Evolutionary conservation across 2,113 vertebrate genomes (phyloP), one percentile per base, ranked within the genome.

Genomic region (Daubentonia madagascariensis): DNA sequence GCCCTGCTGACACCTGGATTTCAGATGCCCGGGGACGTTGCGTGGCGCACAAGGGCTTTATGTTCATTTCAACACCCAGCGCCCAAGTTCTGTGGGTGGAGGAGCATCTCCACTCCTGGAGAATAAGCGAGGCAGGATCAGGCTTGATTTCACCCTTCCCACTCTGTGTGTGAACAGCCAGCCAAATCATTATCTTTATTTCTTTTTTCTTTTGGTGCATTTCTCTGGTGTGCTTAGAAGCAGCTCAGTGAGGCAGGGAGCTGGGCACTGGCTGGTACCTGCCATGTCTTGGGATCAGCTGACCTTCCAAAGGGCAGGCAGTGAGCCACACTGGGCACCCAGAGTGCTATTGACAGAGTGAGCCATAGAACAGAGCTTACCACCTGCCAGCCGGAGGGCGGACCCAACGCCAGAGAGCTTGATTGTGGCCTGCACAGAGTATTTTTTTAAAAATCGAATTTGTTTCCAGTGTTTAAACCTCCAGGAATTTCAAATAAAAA

Each of bases 321-420:
- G 10, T 14, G 2, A 28, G 30, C 54, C 52, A 0, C 0, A 8
- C 37, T 3, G 9, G 13, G 30, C 25, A 4, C 22, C 59, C 17
- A 6, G 63, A 40, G 3, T 12, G 17, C 14, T 5, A 20, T 6
- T 7, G 37, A 13, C 16, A 40, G 16, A 11, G 45, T 22, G 17
- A 23, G 23, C 40, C 2, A 0, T 8, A 10, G 14, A 10, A 8
- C 14, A 18, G 10, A 9, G 16, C 11, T 43, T 2, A 7, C 48
- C 76, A 11, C 35, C 8, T 25, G 48, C 28, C 2, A 0, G 22
- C 37, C 0, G 0, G 37, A 67, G 22, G 83, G 16, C 28, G 11
- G 32, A 17, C 45, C 50, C 37, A 32, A 68, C 25, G 17, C 50
- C 18, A 6, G 63, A 78, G 45, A 9, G 1, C 37, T 52, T 8